Evolutionary conservation across 2,888 invertebrate genomes (phyloP).

Genomic region (Spisula subtruncata): DNA sequence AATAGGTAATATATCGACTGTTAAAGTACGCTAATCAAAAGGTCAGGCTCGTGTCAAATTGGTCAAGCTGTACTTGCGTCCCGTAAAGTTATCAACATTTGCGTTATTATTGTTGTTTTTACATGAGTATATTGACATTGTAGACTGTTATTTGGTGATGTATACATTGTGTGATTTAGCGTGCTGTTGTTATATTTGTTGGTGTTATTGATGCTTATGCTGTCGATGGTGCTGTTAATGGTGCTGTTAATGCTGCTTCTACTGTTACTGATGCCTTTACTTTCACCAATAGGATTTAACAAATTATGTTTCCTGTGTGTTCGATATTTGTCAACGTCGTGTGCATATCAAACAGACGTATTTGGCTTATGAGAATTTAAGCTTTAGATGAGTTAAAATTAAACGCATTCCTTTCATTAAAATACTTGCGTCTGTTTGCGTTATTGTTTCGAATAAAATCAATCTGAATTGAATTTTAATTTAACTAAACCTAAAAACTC

Average conservation of each 20-base stretch:
- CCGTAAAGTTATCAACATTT: neutral
- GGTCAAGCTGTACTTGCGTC: no score
- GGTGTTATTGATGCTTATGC: slow-evolving; percentile 8
- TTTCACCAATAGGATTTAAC: neutral
- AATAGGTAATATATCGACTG: no score
- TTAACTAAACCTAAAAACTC: neutral
- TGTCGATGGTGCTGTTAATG: neutral
- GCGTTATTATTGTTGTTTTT: slow-evolving; percentile 7
- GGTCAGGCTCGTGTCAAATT: no score
- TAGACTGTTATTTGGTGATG: neutral
- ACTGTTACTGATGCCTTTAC: neutral
- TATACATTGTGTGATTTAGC: no score
- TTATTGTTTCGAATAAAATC: neutral
- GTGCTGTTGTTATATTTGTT: no score
- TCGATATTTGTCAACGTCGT: neutral
- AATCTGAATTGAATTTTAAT: neutral
- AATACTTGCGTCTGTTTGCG: neutral
- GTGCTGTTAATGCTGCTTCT: neutral
- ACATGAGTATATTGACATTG: no score
- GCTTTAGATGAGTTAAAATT: neutral
- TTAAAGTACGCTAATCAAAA: no score
- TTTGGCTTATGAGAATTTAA: neutral
- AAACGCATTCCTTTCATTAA: neutral
- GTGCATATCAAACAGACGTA: neutral
- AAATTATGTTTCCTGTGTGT: neutral